A percentile compares a stretch with the other conserved stretches of the same genome.
Evolutionary conservation across 1,140 invertebrate species (phyloP).

Genomic region (Halyomorpha halys): DNA sequence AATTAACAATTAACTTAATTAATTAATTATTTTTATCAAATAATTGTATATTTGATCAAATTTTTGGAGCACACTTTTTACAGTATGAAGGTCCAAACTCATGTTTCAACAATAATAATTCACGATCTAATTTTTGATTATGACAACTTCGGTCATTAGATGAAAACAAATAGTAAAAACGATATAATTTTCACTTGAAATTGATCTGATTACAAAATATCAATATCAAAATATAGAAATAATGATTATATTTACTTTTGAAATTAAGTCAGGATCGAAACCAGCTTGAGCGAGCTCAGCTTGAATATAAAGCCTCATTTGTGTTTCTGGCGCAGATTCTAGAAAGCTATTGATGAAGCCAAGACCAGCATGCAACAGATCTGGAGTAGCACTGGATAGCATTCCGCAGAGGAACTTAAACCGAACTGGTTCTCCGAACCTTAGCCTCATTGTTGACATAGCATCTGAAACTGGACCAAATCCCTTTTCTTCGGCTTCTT

Average conservation of each 20-base stretch:
- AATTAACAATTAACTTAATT: no score
- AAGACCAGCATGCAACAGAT: constrained; percentile 69
- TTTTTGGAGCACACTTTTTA: no score
- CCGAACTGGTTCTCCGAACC: constrained; percentile 82
- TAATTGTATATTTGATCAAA: no score
- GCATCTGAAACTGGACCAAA: constrained; percentile 79
- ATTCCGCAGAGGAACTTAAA: constrained; percentile 84
- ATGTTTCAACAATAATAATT: no score
- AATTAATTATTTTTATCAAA: no score
- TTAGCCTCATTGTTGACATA: constrained; percentile 71
- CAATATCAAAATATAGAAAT: no score
- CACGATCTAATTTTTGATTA: no score
- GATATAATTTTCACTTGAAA: no score
- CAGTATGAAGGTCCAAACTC: no score
- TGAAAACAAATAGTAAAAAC: no score
- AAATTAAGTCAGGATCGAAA: constrained; percentile 56
- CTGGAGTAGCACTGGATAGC: constrained; percentile 56
- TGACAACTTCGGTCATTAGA: no score
- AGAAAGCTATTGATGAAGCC: constrained; percentile 76
- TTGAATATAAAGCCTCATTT: constrained; percentile 77
- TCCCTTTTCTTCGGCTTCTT: constrained; percentile 49
- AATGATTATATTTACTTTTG: constrained; percentile 46
- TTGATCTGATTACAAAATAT: no score
- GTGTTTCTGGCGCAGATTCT: constrained; percentile 56
- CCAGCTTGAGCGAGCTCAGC: constrained; percentile 78